Percentiles rank a stretch among this genome's conserved stretches.
phyloP scores from a whole-genome alignment of 2,888 invertebrate genomes.

The Drosophila gaucha region DNA sequence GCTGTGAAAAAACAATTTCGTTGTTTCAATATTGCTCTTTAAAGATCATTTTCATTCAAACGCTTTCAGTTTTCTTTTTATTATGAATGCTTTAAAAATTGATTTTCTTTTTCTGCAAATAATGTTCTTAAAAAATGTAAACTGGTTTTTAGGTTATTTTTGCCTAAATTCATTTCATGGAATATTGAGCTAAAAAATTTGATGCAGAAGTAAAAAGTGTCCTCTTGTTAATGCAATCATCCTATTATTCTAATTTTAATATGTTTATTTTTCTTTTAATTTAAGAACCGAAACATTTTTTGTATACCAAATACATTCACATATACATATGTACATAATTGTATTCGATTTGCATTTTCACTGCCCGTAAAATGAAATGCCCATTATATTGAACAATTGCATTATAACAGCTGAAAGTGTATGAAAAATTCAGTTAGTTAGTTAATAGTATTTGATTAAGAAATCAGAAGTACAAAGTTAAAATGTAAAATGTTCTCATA shows the following conservation, averaged over 20 bases:
- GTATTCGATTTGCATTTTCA: neutral
- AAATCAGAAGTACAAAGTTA: slow-evolving; percentile 15
- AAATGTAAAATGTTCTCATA: slow-evolving; percentile 16
- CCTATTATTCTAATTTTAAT: neutral
- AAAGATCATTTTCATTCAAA: neutral
- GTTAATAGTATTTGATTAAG: slow-evolving; percentile 23
- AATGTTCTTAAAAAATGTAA: too few species aligned
- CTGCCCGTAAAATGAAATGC: neutral
- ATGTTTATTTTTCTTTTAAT: neutral
- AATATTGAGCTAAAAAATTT: too few species aligned
- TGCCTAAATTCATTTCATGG: neutral
- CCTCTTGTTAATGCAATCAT: too few species aligned
- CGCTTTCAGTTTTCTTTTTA: neutral
- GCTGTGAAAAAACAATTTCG: slow-evolving; percentile 14
- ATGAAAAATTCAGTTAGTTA: slow-evolving; percentile 8
- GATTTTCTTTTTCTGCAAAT: too few species aligned
- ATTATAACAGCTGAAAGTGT: neutral
- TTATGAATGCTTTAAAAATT: too few species aligned
- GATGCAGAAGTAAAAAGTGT: neutral
- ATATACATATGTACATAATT: too few species aligned
- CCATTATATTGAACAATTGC: too few species aligned
- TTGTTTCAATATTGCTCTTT: slow-evolving; percentile 27
- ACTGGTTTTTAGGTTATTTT: neutral
- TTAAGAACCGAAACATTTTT: too few species aligned
- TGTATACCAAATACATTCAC: neutral